These are phyloP conservation scores for Oreortyx pictus DNA, from an alignment of 2,797 vertebrate genomes.

Conservation along the genomic window DNA sequence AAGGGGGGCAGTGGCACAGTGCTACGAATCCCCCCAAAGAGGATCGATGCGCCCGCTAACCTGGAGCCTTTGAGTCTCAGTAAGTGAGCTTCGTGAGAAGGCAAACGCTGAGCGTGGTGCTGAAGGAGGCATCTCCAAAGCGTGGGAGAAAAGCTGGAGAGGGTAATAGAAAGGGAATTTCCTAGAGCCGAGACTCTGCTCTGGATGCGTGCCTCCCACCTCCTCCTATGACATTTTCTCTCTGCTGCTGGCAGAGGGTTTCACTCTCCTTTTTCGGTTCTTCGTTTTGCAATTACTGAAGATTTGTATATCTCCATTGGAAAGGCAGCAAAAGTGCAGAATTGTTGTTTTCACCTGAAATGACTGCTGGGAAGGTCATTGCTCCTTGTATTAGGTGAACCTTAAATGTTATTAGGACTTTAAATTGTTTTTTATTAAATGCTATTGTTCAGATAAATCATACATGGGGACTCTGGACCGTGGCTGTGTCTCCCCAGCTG, in stretches of 20 bases:
- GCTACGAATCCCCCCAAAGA: neutral
- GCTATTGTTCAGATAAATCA: conserved; percentile 68
- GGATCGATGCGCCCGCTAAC: conserved; percentile 21
- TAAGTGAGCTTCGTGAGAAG: neutral
- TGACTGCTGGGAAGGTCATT: conserved; percentile 36
- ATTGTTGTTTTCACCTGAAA: conserved; percentile 61
- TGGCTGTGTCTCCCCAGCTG: conserved; percentile 23
- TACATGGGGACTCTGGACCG: conserved; percentile 32
- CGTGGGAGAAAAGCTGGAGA: conserved; percentile 10
- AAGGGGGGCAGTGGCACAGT: conserved; percentile 13
- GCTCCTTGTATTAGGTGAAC: conserved; percentile 60
- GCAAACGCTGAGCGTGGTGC: neutral
- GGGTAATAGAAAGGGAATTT: conserved; percentile 12
- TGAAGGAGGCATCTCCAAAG: neutral
- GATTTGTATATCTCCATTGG: conserved; percentile 58
- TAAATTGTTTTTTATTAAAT: conserved; percentile 65
- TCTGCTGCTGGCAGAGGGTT: neutral
- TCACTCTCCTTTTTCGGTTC: neutral
- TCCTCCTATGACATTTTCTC: neutral
- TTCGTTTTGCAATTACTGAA: conserved; percentile 57
- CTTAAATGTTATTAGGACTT: conserved; percentile 55
- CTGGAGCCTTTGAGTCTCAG: neutral
- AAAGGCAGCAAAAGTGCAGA: conserved; percentile 56
- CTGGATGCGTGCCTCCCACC: neutral
- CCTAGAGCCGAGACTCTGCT: neutral